These are phyloP conservation scores for Lepisosteus osseus DNA, from an alignment of 2,113 vertebrate species.

Conservation along the genomic window DNA sequence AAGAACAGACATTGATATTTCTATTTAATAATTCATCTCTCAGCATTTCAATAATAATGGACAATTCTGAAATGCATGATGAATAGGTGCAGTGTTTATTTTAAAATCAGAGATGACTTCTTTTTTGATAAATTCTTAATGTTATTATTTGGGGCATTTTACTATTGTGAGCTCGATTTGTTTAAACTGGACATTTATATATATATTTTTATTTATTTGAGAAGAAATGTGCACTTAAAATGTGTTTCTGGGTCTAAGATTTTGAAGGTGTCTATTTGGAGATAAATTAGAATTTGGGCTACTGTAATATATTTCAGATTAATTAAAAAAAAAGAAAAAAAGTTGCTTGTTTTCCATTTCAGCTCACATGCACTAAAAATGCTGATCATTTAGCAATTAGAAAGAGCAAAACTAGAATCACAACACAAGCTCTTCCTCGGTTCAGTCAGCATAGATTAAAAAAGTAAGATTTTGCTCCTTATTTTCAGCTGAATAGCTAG, in stretches of 20 bases:
- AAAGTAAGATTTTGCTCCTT: neutral
- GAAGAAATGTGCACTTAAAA: conserved; percentile 50
- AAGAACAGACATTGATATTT: too few relatives aligned
- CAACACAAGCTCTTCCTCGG: neutral
- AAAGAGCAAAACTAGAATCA: too few relatives aligned
- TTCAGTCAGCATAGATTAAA: neutral
- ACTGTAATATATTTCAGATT: conserved; percentile 74
- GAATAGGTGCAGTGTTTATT: too few relatives aligned
- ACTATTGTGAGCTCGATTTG: conserved; percentile 35
- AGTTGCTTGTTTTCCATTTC: conserved; percentile 65
- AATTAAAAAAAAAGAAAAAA: conserved; percentile 57
- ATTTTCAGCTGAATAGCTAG: too few relatives aligned
- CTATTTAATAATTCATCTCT: too few relatives aligned
- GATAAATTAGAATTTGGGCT: conserved; percentile 68
- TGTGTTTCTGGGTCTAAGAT: conserved; percentile 42
- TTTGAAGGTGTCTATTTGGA: conserved; percentile 56
- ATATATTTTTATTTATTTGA: conserved; percentile 73
- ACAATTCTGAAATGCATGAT: too few relatives aligned
- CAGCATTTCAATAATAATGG: too few relatives aligned
- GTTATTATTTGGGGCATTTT: conserved; percentile 38
- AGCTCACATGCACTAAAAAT: conserved; percentile 73
- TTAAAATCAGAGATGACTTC: too few relatives aligned
- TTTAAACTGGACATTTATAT: conserved; percentile 44
- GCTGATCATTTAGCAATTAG: too few relatives aligned
- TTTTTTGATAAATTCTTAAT: conserved; percentile 2